A percentile compares a stretch with the other conserved stretches of the same genome.
Conservation (phyloP, 2,797 vertebrate genomes). For the Muraenolepis orangiensis region DNA sequence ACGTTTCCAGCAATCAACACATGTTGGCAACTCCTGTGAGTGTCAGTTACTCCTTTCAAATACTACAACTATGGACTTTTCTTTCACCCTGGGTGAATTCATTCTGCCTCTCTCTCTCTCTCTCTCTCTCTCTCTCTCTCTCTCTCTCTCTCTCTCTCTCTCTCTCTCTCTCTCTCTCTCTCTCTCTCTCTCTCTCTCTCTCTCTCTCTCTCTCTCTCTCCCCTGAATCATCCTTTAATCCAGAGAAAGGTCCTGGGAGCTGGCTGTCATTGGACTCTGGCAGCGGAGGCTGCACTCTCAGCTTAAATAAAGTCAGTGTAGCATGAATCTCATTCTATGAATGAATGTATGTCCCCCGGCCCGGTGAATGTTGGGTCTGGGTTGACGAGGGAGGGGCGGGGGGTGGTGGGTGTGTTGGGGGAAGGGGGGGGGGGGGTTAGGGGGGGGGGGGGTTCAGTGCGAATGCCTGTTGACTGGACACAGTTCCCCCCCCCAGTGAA, state of each 20-base stretch:
- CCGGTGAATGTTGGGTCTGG: slow-evolving; percentile 72
- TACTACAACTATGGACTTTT: slow-evolving; percentile 60
- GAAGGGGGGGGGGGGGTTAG: slow-evolving; percentile 37
- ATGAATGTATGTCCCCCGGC: slow-evolving; percentile 68
- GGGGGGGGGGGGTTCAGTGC: slow-evolving; percentile 72
- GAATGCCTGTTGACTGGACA: slow-evolving; percentile 78
- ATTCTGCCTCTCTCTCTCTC: slow-evolving; percentile 72
- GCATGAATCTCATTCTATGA: slow-evolving; percentile 83
- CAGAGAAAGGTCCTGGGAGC: slow-evolving; percentile 70
- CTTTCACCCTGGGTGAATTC: slow-evolving; percentile 72
- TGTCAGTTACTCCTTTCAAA: slow-evolving; percentile 66
- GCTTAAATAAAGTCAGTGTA: slow-evolving; percentile 84
- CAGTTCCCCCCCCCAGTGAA: slow-evolving; percentile 80
- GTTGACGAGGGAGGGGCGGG: background rate
- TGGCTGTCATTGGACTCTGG: slow-evolving; percentile 76
- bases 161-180: slow-evolving; percentile 71
- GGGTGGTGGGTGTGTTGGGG: too few species aligned
- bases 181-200: slow-evolving; percentile 72
- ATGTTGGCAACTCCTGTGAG: slow-evolving; percentile 56
- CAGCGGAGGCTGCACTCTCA: slow-evolving; percentile 71
- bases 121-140: slow-evolving; percentile 72
- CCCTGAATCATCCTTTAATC: slow-evolving; percentile 80
- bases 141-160: slow-evolving; percentile 72
- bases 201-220: slow-evolving; percentile 70
- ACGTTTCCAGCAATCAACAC: slow-evolving; percentile 56